Conservation (phyloP, 1,140 invertebrate genomes). For the Probaryconus sp. region DNA sequence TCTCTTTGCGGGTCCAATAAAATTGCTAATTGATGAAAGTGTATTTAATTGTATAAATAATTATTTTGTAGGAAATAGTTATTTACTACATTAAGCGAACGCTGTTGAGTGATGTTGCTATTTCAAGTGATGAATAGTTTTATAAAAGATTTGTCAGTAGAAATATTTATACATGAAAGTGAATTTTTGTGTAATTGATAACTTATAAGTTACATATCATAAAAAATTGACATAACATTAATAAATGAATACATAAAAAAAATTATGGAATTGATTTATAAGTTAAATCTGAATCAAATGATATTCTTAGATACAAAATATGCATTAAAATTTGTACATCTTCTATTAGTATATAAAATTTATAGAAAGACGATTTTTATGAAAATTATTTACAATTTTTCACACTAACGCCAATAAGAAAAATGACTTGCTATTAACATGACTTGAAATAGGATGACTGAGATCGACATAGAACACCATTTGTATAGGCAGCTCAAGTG, state of each 20-base stretch:
- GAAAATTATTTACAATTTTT: not conserved
- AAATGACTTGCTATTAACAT: constrained; percentile 33
- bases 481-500: constrained; percentile 10
- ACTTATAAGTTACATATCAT: constrained; percentile 16
- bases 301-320: too few species aligned
- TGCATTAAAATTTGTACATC: too few species aligned
- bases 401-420: constrained; percentile 13
- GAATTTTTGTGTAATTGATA: not conserved
- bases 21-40: not conserved
- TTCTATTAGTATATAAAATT: too few species aligned
- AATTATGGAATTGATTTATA: constrained; percentile 2
- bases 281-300: too few species aligned
- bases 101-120: constrained; percentile 14
- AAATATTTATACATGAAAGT: not conserved
- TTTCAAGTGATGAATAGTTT: constrained; percentile 28
- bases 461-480: constrained; percentile 33
- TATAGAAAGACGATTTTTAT: not conserved
- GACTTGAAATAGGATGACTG: constrained; percentile 40
- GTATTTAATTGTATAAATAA: not conserved
- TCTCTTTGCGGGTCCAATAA: not conserved
- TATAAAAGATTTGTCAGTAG: not conserved
- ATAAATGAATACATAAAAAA: too few species aligned
- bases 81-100: not conserved
- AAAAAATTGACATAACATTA: too few species aligned
- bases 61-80: not conserved